Evolutionary conservation across 2,113 vertebrate genomes (phyloP).

Genomic region (Tylochromis polylepis): DNA sequence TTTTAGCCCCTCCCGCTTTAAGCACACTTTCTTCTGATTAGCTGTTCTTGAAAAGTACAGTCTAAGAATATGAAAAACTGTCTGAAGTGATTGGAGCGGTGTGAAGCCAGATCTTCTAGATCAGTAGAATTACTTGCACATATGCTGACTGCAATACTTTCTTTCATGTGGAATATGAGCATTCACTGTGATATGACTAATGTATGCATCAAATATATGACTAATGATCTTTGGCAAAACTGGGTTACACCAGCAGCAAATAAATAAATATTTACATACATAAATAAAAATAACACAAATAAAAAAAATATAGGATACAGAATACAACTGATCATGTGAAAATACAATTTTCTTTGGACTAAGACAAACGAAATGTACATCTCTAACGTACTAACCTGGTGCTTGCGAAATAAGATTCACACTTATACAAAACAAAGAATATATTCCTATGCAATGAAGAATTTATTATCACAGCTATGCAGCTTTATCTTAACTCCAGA

Average conservation of each 20-base stretch:
- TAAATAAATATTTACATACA: neutral
- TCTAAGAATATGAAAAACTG: neutral
- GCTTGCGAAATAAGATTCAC: neutral
- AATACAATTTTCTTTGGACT: neutral
- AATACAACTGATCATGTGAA: neutral
- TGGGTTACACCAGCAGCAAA: neutral
- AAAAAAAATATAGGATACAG: neutral
- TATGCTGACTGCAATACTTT: neutral
- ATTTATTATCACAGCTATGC: neutral
- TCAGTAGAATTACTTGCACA: neutral
- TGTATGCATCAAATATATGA: neutral
- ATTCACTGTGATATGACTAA: neutral
- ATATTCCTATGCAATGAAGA: neutral
- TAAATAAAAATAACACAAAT: neutral
- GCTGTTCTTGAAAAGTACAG: neutral
- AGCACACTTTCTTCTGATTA: neutral
- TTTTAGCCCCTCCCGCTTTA: neutral
- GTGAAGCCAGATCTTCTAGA: neutral
- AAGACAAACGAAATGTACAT: neutral
- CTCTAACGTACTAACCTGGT: neutral
- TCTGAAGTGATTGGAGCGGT: neutral
- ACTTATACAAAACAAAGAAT: neutral
- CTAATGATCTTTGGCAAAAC: neutral
- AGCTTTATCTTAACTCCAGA: constrained; percentile 19
- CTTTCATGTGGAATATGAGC: neutral